Percentiles rank a stretch among this genome's conserved stretches.
phyloP scores from a whole-genome alignment of 2,888 invertebrate species.

The Polyommatus icarus region DNA sequence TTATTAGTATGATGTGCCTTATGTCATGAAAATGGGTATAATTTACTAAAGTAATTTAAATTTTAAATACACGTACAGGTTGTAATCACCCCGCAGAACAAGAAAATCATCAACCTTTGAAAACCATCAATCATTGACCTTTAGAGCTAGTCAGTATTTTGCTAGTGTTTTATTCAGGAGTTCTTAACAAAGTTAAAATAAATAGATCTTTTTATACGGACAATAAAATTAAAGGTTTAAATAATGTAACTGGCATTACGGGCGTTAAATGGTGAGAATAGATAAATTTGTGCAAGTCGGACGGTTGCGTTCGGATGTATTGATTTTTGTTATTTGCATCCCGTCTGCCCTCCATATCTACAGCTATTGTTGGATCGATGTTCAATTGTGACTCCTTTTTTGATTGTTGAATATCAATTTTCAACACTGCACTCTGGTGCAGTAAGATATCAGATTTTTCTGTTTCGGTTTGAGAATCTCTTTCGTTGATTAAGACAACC shows the following conservation, averaged over 20 bases:
- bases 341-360: slow-evolving; percentile 71
- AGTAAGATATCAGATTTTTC: slow-evolving; percentile 30
- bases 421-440: not conserved
- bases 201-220: not conserved
- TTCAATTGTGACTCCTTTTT: slow-evolving; percentile 55
- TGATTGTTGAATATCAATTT: slow-evolving; percentile 31
- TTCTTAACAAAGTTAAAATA: not conserved
- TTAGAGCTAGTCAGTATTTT: too few species aligned
- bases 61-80: too few species aligned
- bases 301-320: slow-evolving; percentile 65
- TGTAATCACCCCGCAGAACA: too few species aligned
- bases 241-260: slow-evolving; percentile 6
- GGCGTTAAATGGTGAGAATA: slow-evolving; percentile 52
- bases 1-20: too few species aligned
- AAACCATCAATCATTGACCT: too few species aligned
- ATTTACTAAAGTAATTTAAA: too few species aligned
- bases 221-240: not conserved
- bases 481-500: not conserved
- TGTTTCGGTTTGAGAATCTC: not conserved
- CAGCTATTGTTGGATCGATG: slow-evolving; percentile 69
- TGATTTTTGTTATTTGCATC: slow-evolving; percentile 80
- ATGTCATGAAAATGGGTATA: too few species aligned
- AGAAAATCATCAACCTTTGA: too few species aligned
- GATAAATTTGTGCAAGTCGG: slow-evolving; percentile 71
- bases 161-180: not conserved